Percentiles rank a stretch among this genome's conserved stretches.
These are phyloP conservation scores for Halcyon badia DNA, from an alignment of 2,797 vertebrate species.

Conservation along the genomic window DNA sequence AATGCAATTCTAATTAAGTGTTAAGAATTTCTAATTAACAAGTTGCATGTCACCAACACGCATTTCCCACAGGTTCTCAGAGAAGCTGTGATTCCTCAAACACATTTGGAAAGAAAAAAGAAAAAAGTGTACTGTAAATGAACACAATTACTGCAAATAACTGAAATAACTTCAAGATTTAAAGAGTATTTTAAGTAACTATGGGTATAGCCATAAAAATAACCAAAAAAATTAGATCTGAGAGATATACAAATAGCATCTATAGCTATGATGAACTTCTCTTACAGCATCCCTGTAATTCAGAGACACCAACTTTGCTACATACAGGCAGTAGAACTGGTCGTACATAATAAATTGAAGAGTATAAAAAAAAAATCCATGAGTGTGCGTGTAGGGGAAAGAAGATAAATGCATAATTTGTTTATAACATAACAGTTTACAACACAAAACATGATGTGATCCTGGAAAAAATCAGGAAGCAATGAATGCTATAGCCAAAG, in stretches of 20 bases:
- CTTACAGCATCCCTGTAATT: not conserved
- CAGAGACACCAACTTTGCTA: not conserved
- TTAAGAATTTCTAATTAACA: constrained; percentile 8
- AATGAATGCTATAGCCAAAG: not conserved
- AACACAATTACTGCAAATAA: not conserved
- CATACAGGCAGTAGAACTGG: not conserved
- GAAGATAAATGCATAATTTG: not conserved
- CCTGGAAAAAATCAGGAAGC: not conserved
- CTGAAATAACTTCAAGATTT: not conserved
- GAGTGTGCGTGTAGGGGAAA: not conserved
- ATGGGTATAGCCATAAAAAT: not conserved
- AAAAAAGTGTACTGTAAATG: not conserved
- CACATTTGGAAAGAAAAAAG: fast-evolving
- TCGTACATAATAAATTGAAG: not conserved
- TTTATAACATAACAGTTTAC: not conserved
- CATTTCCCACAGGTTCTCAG: not conserved
- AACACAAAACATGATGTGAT: not conserved
- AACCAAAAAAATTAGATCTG: not conserved
- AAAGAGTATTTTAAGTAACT: not conserved
- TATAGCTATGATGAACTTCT: not conserved
- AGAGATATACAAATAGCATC: not conserved
- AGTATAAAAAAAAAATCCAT: not conserved
- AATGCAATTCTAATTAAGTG: constrained; percentile 14
- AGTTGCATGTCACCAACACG: not conserved
- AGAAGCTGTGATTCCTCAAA: not conserved